Percentiles rank a stretch among this genome's conserved stretches.
phyloP scores from a whole-genome alignment of 2,888 invertebrate genomes.

The Philonicus albiceps region DNA sequence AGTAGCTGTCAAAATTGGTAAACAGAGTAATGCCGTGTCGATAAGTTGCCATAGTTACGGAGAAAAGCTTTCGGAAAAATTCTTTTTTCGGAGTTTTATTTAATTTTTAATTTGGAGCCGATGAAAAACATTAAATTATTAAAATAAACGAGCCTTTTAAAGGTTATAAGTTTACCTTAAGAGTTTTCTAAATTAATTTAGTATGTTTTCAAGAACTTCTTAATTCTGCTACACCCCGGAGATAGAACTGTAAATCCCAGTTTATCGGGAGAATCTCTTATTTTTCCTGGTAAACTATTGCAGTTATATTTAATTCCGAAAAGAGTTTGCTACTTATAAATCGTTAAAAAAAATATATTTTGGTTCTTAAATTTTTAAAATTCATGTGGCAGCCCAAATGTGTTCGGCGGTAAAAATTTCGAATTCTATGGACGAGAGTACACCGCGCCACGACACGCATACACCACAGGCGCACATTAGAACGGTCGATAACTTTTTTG shows the following conservation, averaged over 20 bases:
- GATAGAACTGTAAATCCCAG: no score
- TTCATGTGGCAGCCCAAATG: neutral
- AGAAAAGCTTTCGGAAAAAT: neutral
- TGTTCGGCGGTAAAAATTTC: neutral
- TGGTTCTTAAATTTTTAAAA: neutral
- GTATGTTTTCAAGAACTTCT: no score
- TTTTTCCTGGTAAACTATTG: no score
- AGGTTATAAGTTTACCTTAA: no score
- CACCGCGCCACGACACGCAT: neutral
- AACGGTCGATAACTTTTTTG: slow-evolving; percentile 16
- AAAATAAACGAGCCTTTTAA: no score
- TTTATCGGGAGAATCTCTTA: no score
- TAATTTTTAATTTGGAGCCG: neutral
- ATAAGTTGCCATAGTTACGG: neutral
- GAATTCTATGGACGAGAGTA: neutral
- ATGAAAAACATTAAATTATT: no score
- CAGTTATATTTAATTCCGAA: no score
- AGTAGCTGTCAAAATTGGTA: neutral
- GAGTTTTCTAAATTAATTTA: no score
- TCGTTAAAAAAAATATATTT: neutral
- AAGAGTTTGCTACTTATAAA: no score
- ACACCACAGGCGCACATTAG: neutral
- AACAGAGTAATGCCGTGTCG: neutral
- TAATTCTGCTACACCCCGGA: no score
- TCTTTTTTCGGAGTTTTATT: neutral